Evolutionary conservation across 2,888 invertebrate genomes (phyloP).

Genomic region (Tenthredo scrophulariae): DNA sequence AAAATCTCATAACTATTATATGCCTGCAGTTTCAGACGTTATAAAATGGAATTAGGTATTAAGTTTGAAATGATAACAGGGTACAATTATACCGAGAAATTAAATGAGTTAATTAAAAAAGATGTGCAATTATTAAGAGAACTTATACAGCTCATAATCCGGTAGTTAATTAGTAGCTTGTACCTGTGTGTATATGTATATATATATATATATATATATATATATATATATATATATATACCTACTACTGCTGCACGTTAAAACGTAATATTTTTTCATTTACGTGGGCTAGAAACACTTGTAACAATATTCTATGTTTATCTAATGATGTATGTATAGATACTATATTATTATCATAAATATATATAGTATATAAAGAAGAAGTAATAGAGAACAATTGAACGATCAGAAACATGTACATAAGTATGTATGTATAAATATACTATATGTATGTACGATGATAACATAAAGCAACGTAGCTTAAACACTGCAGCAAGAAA

Average conservation of each 20-base stretch:
- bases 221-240: not conserved
- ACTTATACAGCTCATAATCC: not conserved
- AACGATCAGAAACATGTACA: not conserved
- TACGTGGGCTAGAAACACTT: not conserved
- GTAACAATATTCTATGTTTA: not conserved
- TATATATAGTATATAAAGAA: not conserved
- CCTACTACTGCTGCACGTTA: not conserved
- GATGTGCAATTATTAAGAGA: not conserved
- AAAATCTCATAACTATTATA: too few species aligned
- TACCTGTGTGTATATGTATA: not conserved
- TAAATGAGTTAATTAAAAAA: not conserved
- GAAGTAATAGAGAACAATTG: too few species aligned
- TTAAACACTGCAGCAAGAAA: not conserved
- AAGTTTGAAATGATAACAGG: not conserved
- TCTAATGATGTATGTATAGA: not conserved
- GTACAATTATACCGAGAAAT: not conserved
- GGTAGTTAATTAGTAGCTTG: not conserved
- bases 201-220: not conserved
- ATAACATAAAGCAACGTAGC: not conserved
- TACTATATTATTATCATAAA: not conserved
- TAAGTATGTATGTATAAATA: not conserved
- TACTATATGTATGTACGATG: not conserved
- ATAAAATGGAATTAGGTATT: too few species aligned
- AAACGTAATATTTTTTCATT: not conserved
- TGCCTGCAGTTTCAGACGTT: too few species aligned